phyloP scores from a whole-genome alignment of 2,113 vertebrate genomes.

The Gallinago undulata region DNA sequence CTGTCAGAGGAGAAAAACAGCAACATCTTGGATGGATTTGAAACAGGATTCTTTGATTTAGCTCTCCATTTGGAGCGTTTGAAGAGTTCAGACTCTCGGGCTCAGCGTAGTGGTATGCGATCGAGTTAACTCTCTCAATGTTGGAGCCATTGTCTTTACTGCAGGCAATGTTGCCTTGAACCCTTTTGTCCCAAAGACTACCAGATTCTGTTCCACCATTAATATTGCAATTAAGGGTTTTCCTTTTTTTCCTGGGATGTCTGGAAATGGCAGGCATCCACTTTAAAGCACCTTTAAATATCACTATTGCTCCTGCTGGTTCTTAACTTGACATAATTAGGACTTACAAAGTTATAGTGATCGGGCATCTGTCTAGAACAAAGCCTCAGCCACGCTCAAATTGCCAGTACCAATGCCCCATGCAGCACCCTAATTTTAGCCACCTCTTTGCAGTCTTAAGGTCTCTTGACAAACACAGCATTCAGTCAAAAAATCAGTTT shows the following conservation, averaged over 20 bases:
- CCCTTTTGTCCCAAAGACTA: conserved; percentile 35
- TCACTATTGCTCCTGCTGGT: neutral
- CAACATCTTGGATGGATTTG: conserved; percentile 82
- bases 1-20: conserved; percentile 79
- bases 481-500: neutral
- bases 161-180: neutral
- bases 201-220: neutral
- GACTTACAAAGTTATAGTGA: conserved; percentile 9
- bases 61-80: conserved; percentile 74
- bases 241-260: neutral
- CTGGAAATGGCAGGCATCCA: conserved; percentile 41
- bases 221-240: neutral
- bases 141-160: conserved; percentile 27
- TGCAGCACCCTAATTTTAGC: neutral
- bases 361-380: conserved; percentile 13
- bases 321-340: conserved; percentile 25
- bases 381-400: neutral
- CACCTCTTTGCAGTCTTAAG: neutral
- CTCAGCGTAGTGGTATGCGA: conserved; percentile 45
- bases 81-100: conserved; percentile 70
- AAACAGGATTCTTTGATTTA: conserved; percentile 83
- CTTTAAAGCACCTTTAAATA: conserved; percentile 63
- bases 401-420: neutral
- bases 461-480: neutral
- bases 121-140: conserved; percentile 66